These are phyloP conservation scores for Benthosema pterotum DNA, from an alignment of 2,797 vertebrate species.

Conservation along the genomic window DNA sequence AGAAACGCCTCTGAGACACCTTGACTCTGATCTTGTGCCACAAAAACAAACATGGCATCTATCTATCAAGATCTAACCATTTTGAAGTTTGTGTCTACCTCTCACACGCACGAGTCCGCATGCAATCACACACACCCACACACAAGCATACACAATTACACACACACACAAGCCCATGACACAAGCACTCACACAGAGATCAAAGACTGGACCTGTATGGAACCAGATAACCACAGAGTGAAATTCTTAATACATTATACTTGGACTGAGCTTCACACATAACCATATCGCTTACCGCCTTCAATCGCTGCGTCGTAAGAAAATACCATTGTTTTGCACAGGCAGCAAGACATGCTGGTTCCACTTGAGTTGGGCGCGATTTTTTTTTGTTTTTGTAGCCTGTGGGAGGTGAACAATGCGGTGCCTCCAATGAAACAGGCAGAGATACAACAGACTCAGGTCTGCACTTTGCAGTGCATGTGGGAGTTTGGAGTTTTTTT, in stretches of 20 bases:
- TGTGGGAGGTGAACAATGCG: constrained; percentile 14
- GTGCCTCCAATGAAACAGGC: constrained; percentile 18
- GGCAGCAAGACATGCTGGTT: background rate
- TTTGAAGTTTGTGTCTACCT: constrained; percentile 17
- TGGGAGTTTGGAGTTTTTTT: background rate
- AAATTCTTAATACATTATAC: constrained; percentile 35
- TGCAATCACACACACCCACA: constrained; percentile 15
- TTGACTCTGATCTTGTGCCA: constrained; percentile 64
- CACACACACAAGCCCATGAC: background rate
- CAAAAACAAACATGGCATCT: constrained; percentile 60
- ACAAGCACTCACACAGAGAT: constrained; percentile 8
- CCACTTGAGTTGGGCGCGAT: constrained; percentile 1
- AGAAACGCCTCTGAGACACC: constrained; percentile 49
- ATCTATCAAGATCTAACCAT: constrained; percentile 44
- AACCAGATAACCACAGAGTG: constrained; percentile 29
- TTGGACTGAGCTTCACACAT: constrained; percentile 30
- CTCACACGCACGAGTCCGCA: background rate
- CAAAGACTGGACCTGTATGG: constrained; percentile 31
- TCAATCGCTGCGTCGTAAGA: background rate
- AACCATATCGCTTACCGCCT: constrained; percentile 12
- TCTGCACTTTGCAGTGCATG: no score
- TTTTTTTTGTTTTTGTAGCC: constrained; percentile 26
- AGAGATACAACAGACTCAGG: no score
- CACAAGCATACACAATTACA: constrained; percentile 4
- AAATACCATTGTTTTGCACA: constrained; percentile 12